Base-by-base conservation (phyloP, 2,113 vertebrate genomes). In the Ptilorrhoa leucosticta region DNA sequence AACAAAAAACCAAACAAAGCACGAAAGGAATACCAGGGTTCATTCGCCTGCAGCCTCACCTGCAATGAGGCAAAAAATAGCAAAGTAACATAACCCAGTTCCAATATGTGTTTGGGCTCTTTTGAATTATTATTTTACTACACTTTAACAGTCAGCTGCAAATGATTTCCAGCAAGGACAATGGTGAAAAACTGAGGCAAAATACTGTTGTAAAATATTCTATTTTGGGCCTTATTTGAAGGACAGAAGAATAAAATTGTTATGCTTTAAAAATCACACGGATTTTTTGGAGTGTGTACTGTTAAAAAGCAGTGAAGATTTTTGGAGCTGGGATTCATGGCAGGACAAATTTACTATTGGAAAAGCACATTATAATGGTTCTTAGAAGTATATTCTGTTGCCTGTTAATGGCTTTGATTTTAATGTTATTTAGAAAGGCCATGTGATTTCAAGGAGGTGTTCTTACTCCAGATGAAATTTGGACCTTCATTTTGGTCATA, bases 1-100 rank as follows among this genome's bases (percentile, higher is more conserved):
- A 17, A 12, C 16, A 22, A 26, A 33, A 24, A 8, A 0, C 1
- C 15, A 35, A 64, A n/a, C 8, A 40, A 53, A 30, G 0, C 20
- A 56, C 40, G 66, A 83, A 85, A 48, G 10, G 60, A 89, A 72
- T 45, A 6, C 6, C 20, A 69, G 23, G 10, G 6, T 83, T 65
- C 23, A 33, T 82, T 54, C 37, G 20, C 28, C 88, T n/a, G n/a
- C n/a, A n/a, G n/a, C n/a, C 60, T 64, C 8, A 39, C 15, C 27
- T 93, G 13, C 14, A 77, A 31, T 31, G 15, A 82, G 22, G 12
- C 7, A 84, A 93, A 93, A 83, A 83, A 66, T 0, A 65, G 5
- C 37, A 60, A 72, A 83, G 26, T 24, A 85, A 21, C 27, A 47
- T 23, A 91, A 44, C 7, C 6, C 28, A 50, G 15, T 66, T 72